Conservation (phyloP, 1,140 invertebrate genomes). For the Polyergus mexicanus region DNA sequence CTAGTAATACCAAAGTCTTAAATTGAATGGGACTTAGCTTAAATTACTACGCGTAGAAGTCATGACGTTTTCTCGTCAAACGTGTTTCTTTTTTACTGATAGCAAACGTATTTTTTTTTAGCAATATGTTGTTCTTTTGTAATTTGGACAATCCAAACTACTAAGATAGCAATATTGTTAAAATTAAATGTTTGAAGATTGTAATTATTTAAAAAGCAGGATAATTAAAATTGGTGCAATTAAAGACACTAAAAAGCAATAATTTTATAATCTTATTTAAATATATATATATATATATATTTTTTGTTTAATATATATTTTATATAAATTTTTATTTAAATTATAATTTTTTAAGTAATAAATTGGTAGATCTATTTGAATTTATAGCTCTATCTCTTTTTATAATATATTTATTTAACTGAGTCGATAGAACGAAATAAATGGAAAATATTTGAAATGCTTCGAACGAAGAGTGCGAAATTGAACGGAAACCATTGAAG, state of each 20-base stretch:
- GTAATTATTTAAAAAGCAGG: not conserved
- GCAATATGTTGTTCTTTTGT: not conserved
- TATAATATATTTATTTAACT: not conserved
- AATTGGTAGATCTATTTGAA: not conserved
- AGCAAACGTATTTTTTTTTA: not conserved
- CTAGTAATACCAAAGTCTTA: constrained; percentile 41
- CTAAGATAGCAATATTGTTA: not conserved
- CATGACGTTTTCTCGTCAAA: constrained; percentile 6
- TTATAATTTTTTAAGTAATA: not conserved
- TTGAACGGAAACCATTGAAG: not conserved
- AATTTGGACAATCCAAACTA: constrained; percentile 4
- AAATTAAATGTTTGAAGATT: not conserved
- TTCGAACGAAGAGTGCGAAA: constrained; percentile 13
- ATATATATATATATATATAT: not conserved
- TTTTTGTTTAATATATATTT: no score
- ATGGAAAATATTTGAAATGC: constrained; percentile 7
- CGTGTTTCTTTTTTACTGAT: constrained; percentile 27
- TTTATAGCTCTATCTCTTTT: not conserved
- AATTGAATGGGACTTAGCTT: constrained; percentile 31
- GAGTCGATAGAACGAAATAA: not conserved
- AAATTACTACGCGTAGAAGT: constrained; percentile 20
- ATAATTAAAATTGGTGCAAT: not conserved
- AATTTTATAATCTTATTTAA: constrained; percentile 5
- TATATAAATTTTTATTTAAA: no score
- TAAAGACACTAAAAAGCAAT: not conserved